Percentiles rank a stretch among this genome's conserved stretches.
Evolutionary conservation across 2,888 invertebrate genomes (phyloP).

Genomic region (Drosophila dives): DNA sequence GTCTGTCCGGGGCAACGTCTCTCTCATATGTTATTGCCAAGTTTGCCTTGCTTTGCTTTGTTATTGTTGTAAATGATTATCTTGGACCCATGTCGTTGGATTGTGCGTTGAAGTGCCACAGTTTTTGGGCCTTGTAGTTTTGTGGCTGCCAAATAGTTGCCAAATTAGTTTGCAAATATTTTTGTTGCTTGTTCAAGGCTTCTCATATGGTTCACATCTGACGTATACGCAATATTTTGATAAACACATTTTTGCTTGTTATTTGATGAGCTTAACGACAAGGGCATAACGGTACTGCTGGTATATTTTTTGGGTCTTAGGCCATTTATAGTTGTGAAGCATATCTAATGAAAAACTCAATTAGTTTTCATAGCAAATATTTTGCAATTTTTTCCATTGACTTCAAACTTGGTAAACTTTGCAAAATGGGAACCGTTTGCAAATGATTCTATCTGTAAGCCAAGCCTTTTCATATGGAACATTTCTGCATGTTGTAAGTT

Average conservation of each 20-base stretch:
- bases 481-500: not conserved
- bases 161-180: slow-evolving; percentile 77
- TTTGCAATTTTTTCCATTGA: not conserved
- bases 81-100: slow-evolving; percentile 52
- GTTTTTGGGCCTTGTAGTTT: slow-evolving; percentile 44
- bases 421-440: not conserved
- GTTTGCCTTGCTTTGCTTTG: slow-evolving; percentile 24
- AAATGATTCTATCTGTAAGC: not conserved
- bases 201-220: slow-evolving; percentile 41
- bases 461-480: not conserved
- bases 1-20: slow-evolving; percentile 25
- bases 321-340: slow-evolving; percentile 18
- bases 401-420: not conserved
- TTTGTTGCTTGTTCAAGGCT: slow-evolving; percentile 31
- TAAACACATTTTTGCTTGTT: slow-evolving; percentile 26
- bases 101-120: slow-evolving; percentile 64
- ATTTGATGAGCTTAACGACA: slow-evolving; percentile 28
- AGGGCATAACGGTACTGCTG: slow-evolving; percentile 12
- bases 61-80: slow-evolving; percentile 69
- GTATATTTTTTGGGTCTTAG: not conserved
- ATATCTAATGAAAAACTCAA: slow-evolving; percentile 22
- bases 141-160: slow-evolving; percentile 73
- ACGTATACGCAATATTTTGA: slow-evolving; percentile 58
- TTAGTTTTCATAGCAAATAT: slow-evolving; percentile 21
- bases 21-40: slow-evolving; percentile 39